Percentiles rank a stretch among this genome's conserved stretches.
Evolutionary conservation across 2,797 vertebrate genomes (phyloP).

Genomic region (Perodicticus potto): DNA sequence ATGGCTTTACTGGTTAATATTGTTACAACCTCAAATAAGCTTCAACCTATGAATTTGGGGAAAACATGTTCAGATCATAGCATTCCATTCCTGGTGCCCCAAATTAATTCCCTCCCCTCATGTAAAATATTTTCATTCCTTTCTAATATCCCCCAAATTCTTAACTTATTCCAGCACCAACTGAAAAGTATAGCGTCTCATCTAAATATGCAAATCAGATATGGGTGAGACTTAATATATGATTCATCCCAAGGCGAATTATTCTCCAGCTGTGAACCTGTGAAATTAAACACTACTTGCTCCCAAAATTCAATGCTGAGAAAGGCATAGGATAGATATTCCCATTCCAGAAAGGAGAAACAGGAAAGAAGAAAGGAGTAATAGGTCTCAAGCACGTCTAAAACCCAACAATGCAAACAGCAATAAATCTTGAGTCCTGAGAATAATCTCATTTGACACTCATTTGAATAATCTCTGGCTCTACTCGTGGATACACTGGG

Average conservation of each 20-base stretch:
- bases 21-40: background rate
- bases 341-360: background rate
- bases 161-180: background rate
- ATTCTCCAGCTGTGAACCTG: background rate
- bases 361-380: background rate
- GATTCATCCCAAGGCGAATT: background rate
- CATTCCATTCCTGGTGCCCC: background rate
- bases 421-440: background rate
- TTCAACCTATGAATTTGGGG: background rate
- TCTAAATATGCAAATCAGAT: background rate
- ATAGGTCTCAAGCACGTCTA: background rate
- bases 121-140: background rate
- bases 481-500: background rate
- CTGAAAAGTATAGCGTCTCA: background rate
- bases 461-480: too few species aligned
- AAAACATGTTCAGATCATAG: background rate
- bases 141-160: background rate
- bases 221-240: background rate
- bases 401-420: background rate
- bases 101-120: background rate
- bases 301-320: background rate
- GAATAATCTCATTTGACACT: background rate
- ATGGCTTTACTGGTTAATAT: background rate
- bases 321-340: background rate
- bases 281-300: background rate